Evolutionary conservation across 2,797 vertebrate genomes (phyloP).

Genomic region (Pangasius mekongensis): DNA sequence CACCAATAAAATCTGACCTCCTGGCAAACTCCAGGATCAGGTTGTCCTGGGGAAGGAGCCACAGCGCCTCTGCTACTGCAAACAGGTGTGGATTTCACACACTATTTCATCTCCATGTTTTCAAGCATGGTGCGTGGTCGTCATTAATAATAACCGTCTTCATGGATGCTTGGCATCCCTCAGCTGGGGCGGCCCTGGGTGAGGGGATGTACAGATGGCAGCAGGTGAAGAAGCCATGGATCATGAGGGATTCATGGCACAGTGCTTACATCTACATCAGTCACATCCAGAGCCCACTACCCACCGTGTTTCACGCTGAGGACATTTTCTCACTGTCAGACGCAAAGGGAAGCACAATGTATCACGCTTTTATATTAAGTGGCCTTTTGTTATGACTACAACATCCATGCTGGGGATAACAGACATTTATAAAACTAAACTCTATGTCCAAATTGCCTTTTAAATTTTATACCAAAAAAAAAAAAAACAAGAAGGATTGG

Average conservation of each 20-base stretch:
- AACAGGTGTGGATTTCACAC: conserved; percentile 60
- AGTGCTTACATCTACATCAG: conserved; percentile 45
- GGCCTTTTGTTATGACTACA: not conserved
- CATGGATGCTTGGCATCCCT: conserved; percentile 54
- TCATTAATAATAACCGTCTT: conserved; percentile 69
- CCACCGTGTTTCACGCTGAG: conserved; percentile 14
- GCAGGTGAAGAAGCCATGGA: conserved; percentile 60
- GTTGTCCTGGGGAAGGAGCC: conserved; percentile 33
- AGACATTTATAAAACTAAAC: conserved; percentile 20
- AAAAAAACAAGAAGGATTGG: not conserved
- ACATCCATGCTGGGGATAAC: not conserved
- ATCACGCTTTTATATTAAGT: conserved; percentile 17
- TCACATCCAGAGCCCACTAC: conserved; percentile 24
- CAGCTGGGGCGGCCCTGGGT: conserved; percentile 36
- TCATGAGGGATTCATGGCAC: conserved; percentile 49
- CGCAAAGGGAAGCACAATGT: conserved; percentile 9
- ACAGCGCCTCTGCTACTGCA: not conserved
- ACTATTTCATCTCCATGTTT: conserved; percentile 49
- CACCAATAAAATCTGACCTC: conserved; percentile 56
- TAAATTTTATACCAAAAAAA: not conserved
- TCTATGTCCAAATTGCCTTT: not conserved
- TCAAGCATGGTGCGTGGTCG: conserved; percentile 51
- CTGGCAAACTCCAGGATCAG: conserved; percentile 5
- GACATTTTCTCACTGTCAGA: conserved; percentile 18
- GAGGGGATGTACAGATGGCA: conserved; percentile 56